A percentile compares a stretch with the other conserved stretches of the same genome.
Evolutionary conservation across 2,113 vertebrate species (phyloP).

Genomic region (Eubucco bourcierii): DNA sequence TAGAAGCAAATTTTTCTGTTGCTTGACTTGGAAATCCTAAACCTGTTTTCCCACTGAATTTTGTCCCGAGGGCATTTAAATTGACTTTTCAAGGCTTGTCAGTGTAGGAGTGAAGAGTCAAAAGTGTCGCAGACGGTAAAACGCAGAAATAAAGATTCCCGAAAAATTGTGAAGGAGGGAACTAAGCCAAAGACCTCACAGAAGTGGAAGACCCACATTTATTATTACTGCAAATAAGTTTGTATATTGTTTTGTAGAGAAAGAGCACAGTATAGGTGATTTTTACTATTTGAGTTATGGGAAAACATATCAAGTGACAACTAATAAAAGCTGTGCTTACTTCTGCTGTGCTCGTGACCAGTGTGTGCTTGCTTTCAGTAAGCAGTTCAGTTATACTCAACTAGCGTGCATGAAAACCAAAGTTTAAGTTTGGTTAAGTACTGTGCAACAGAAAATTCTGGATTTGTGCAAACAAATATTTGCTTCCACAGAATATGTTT

Average conservation of each 20-base stretch:
- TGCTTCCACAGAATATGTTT: not conserved
- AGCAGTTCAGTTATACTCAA: not conserved
- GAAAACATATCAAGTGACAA: not conserved
- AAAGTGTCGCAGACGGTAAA: not conserved
- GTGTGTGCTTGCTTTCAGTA: not conserved
- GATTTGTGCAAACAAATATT: not conserved
- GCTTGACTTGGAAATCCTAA: slow-evolving; percentile 20
- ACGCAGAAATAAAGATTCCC: not conserved
- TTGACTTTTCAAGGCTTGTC: not conserved
- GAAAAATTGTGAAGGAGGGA: not conserved
- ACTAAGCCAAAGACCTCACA: not conserved
- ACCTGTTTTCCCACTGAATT: not conserved
- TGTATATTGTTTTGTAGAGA: not conserved
- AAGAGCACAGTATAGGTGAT: not conserved
- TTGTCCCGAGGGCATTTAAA: not conserved
- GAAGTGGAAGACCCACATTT: not conserved
- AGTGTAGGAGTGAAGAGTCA: not conserved
- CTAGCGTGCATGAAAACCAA: not conserved
- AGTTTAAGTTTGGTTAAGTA: not conserved
- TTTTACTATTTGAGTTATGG: not conserved
- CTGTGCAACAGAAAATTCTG: not conserved
- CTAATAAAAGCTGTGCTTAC: not conserved
- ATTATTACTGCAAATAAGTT: not conserved
- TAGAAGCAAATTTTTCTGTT: not conserved
- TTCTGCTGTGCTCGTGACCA: not conserved